phyloP scores from a whole-genome alignment of 2,113 vertebrate genomes.

The Condylura cristata region DNA sequence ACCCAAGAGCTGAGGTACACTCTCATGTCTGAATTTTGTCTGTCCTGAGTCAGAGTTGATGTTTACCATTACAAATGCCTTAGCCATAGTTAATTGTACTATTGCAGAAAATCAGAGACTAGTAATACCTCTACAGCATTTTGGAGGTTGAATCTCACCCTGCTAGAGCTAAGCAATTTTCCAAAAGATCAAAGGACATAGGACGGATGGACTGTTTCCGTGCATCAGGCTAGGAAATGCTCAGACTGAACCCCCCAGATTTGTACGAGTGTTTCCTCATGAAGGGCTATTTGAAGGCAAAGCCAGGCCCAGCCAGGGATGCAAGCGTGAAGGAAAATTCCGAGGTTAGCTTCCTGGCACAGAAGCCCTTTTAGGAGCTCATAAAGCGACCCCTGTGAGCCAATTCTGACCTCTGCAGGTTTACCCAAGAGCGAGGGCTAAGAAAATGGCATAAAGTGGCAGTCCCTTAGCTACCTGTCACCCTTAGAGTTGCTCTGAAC shows the following conservation, averaged over 20 bases:
- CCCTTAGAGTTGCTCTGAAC: background rate
- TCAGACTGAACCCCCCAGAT: background rate
- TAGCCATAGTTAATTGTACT: background rate
- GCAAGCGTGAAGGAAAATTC: constrained; percentile 15
- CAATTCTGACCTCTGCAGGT: background rate
- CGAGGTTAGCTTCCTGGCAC: background rate
- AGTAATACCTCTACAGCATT: constrained; percentile 47
- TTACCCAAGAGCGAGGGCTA: background rate
- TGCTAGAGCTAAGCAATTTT: constrained; percentile 11
- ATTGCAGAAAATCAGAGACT: background rate
- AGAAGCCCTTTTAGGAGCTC: background rate
- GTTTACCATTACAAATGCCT: constrained; percentile 15
- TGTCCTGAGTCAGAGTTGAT: background rate
- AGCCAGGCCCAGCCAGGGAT: background rate
- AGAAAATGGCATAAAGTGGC: background rate
- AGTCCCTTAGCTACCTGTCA: background rate
- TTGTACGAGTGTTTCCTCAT: background rate
- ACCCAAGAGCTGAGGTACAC: background rate
- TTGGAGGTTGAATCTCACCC: constrained; percentile 3
- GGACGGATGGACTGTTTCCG: background rate
- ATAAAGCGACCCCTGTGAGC: background rate
- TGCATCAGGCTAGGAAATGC: background rate
- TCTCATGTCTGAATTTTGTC: background rate
- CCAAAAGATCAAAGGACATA: background rate
- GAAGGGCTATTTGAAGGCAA: background rate